These are phyloP conservation scores for Orthosia cruda DNA, from an alignment of 2,888 invertebrate genomes.

Conservation along the genomic window DNA sequence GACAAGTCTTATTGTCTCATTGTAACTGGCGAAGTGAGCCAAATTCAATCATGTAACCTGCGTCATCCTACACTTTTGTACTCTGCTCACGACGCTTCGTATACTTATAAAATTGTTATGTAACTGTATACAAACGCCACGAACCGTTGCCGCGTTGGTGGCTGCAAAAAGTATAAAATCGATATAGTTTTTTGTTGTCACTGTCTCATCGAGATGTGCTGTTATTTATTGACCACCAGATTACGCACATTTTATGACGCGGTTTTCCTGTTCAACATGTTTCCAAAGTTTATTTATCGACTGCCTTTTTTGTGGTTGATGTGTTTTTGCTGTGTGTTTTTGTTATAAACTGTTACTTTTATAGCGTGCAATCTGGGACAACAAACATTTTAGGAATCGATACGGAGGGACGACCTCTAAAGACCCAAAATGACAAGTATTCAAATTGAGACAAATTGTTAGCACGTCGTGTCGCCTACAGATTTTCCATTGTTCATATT, in stretches of 20 bases:
- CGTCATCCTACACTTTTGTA: constrained; percentile 49
- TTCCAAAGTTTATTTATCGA: constrained; percentile 60
- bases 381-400: constrained; percentile 19
- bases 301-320: constrained; percentile 46
- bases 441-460: constrained; percentile 55
- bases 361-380: constrained; percentile 23
- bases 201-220: constrained; percentile 59
- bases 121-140: constrained; percentile 60
- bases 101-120: constrained; percentile 50
- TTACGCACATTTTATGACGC: constrained; percentile 64
- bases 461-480: constrained; percentile 44
- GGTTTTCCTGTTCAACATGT: constrained; percentile 65
- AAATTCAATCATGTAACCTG: constrained; percentile 58
- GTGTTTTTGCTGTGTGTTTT: constrained; percentile 30
- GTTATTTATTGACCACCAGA: constrained; percentile 69
- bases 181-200: constrained; percentile 66
- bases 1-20: constrained; percentile 43
- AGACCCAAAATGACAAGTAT: constrained; percentile 43
- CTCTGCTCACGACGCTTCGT: constrained; percentile 41
- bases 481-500: constrained; percentile 52
- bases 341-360: constrained; percentile 35
- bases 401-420: neutral
- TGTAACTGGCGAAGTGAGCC: constrained; percentile 39
- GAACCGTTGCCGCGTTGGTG: constrained; percentile 54
- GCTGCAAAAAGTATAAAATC: constrained; percentile 66